Evolutionary conservation across 2,888 invertebrate genomes (phyloP).

Genomic region (Dichetophora obliterata): DNA sequence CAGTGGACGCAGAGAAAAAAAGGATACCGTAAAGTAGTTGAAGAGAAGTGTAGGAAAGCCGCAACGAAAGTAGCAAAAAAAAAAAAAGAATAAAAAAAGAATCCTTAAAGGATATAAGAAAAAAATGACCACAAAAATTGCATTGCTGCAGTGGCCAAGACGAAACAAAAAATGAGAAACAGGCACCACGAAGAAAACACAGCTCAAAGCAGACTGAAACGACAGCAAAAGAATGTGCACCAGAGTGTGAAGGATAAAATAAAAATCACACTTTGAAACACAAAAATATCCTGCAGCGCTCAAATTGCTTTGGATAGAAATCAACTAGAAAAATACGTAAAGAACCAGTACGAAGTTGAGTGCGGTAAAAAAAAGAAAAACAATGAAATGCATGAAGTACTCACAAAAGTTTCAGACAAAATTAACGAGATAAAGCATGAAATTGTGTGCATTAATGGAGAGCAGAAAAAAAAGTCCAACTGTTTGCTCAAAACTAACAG

Average conservation of each 20-base stretch:
- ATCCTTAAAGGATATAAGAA: neutral
- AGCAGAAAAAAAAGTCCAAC: no score
- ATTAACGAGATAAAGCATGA: no score
- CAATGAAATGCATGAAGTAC: neutral
- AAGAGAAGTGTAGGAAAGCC: neutral
- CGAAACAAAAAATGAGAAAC: neutral
- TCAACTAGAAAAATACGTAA: neutral
- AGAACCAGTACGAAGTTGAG: neutral
- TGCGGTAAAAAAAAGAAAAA: neutral
- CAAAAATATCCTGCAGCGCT: constrained; percentile 10
- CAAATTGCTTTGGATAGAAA: constrained; percentile 5
- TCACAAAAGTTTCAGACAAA: neutral
- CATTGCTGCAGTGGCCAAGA: neutral
- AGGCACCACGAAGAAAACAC: neutral
- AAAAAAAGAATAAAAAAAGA: neutral
- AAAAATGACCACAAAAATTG: constrained; percentile 12
- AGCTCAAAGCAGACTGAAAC: neutral
- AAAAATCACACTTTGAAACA: constrained; percentile 1
- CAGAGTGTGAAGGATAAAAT: constrained; percentile 13
- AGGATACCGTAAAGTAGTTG: neutral
- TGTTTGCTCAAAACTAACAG: no score
- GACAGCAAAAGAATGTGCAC: neutral
- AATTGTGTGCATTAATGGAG: no score
- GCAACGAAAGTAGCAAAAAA: neutral
- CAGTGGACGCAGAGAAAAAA: neutral